phyloP scores from a whole-genome alignment of 2,113 vertebrate genomes.

The Megaleporinus macrocephalus region DNA sequence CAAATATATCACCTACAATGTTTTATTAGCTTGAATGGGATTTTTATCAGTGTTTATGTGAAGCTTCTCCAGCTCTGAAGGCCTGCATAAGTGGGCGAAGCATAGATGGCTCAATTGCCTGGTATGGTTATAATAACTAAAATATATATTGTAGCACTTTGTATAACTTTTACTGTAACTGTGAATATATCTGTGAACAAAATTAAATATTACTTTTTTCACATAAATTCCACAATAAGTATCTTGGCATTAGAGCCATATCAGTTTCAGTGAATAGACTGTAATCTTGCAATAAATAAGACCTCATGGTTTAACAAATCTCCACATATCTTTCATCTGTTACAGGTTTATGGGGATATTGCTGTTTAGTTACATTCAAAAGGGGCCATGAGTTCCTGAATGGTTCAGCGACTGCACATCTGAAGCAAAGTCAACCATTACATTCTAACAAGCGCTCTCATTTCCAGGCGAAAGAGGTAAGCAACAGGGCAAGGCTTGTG shows the following conservation, averaged over 20 bases:
- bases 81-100: too few relatives aligned
- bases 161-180: neutral
- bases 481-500: neutral
- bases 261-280: neutral
- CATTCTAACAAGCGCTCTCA: neutral
- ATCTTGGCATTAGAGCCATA: neutral
- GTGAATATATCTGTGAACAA: neutral
- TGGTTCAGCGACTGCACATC: neutral
- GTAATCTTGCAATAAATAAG: neutral
- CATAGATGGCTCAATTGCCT: too few relatives aligned
- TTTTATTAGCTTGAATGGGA: too few relatives aligned
- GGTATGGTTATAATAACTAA: too few relatives aligned
- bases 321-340: neutral
- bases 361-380: conserved; percentile 31
- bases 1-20: too few relatives aligned
- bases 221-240: neutral
- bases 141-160: neutral
- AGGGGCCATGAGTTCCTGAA: neutral
- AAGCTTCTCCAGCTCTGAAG: too few relatives aligned
- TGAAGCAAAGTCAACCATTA: conserved; percentile 19
- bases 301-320: neutral
- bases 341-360: conserved; percentile 28
- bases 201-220: conserved; percentile 14
- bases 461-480: conserved; percentile 28
- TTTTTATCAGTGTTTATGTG: too few relatives aligned